Percentiles rank a stretch among this genome's conserved stretches.
Conservation (phyloP, 2,113 vertebrate species). For the Coptodon rendalli region DNA sequence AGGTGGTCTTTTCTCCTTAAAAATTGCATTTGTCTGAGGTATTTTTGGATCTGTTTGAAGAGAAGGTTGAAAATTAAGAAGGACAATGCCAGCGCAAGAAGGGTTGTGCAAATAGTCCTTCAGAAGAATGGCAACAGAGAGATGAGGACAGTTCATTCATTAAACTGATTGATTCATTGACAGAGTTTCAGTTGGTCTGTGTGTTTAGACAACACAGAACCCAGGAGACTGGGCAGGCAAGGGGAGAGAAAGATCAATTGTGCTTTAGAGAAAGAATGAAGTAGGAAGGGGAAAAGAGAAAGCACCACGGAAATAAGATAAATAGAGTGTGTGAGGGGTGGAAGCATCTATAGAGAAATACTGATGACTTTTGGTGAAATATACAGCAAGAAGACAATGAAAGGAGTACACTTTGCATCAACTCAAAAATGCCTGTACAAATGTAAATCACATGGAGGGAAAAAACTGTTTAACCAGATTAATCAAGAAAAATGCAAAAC, state of each 20-base stretch:
- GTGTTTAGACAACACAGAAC: conserved; percentile 43
- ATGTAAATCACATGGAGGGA: neutral
- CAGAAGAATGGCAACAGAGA: neutral
- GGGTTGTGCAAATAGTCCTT: neutral
- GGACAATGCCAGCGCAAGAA: neutral
- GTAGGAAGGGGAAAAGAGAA: neutral
- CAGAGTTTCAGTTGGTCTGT: conserved; percentile 31
- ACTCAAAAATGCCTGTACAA: neutral
- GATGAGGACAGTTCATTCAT: conserved; percentile 32
- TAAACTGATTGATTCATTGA: conserved; percentile 51
- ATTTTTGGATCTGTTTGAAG: neutral
- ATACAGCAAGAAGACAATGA: neutral
- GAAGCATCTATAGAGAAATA: neutral
- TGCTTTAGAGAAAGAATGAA: conserved; percentile 20
- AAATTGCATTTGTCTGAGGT: neutral
- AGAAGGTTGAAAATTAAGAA: neutral
- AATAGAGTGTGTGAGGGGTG: neutral
- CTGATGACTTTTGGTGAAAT: neutral
- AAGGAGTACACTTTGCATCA: neutral
- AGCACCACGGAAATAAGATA: neutral
- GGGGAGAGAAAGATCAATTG: conserved; percentile 41
- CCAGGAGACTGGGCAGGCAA: conserved; percentile 10
- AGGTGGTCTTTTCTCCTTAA: neutral
- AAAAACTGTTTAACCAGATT: neutral
- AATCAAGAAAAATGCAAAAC: neutral